Percentiles rank a stretch among this genome's conserved stretches.
Conservation (phyloP, 1,140 invertebrate species). For the Antheraea pernyi region DNA sequence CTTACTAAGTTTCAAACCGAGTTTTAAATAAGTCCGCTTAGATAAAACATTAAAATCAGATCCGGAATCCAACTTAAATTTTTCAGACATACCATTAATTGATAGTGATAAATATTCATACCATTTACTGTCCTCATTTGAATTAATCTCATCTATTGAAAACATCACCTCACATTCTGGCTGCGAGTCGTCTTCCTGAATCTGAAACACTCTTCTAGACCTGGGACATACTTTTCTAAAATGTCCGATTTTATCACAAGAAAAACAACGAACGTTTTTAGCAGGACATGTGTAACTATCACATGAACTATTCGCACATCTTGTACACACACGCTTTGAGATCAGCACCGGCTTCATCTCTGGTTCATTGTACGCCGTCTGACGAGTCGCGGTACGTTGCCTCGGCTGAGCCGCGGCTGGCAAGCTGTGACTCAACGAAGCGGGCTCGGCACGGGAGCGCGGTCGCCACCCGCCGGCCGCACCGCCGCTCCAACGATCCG, state of each 20-base stretch:
- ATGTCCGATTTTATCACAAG: slow-evolving; percentile 10
- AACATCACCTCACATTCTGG: not conserved
- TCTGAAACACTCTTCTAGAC: not conserved
- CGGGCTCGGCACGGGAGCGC: no score
- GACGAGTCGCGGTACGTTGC: slow-evolving; percentile 27
- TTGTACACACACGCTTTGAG: slow-evolving; percentile 20
- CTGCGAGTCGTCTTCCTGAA: not conserved
- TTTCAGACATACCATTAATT: not conserved
- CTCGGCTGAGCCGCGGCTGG: slow-evolving; percentile 34
- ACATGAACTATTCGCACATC: not conserved
- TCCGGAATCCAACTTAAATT: slow-evolving; percentile 12
- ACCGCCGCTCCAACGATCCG: no score
- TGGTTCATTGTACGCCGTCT: not conserved
- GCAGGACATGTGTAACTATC: not conserved
- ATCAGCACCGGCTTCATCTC: no score
- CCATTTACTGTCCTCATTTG: not conserved
- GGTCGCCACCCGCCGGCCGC: no score
- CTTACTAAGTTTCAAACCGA: not conserved
- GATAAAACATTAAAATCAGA: slow-evolving; percentile 19
- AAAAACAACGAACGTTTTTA: slow-evolving; percentile 8
- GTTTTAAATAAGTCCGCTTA: slow-evolving; percentile 6
- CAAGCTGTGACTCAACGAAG: no score
- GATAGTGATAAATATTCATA: slow-evolving; percentile 10
- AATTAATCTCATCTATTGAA: not conserved
- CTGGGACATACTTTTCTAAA: slow-evolving; percentile 9